Evolutionary conservation across 2,113 vertebrate genomes (phyloP).

Genomic region (Desmodus rotundus): DNA sequence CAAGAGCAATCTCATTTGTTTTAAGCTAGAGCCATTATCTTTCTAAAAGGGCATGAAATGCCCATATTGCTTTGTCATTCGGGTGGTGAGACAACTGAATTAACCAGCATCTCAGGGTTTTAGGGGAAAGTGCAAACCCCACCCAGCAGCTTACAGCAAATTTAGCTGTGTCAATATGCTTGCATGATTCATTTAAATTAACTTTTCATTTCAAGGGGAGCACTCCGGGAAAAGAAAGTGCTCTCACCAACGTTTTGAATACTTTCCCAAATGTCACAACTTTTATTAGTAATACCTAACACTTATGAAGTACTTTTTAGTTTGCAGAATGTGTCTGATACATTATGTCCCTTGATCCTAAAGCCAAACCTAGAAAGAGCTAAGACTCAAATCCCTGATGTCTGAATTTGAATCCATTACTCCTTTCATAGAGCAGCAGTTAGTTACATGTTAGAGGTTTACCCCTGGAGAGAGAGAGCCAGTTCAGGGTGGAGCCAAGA

Average conservation of each 20-base stretch:
- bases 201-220: conserved; percentile 52
- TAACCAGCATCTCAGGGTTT: conserved; percentile 28
- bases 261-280: conserved; percentile 32
- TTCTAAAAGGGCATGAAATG: neutral
- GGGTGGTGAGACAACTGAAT: conserved; percentile 26
- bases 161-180: conserved; percentile 47
- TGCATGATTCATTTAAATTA: conserved; percentile 55
- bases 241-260: conserved; percentile 24
- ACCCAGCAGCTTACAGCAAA: neutral
- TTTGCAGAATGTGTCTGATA: neutral
- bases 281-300: conserved; percentile 51
- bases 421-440: neutral
- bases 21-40: conserved; percentile 20
- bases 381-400: neutral
- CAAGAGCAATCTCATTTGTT: neutral
- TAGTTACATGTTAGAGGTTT: neutral
- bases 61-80: conserved; percentile 8
- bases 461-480: neutral
- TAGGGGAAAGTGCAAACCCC: neutral
- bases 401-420: neutral
- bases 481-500: neutral
- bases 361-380: neutral
- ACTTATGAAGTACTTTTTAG: neutral
- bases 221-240: conserved; percentile 24
- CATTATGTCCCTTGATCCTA: neutral